phyloP scores from a whole-genome alignment of 1,140 invertebrate species.

The Lasioglossum albipes region DNA sequence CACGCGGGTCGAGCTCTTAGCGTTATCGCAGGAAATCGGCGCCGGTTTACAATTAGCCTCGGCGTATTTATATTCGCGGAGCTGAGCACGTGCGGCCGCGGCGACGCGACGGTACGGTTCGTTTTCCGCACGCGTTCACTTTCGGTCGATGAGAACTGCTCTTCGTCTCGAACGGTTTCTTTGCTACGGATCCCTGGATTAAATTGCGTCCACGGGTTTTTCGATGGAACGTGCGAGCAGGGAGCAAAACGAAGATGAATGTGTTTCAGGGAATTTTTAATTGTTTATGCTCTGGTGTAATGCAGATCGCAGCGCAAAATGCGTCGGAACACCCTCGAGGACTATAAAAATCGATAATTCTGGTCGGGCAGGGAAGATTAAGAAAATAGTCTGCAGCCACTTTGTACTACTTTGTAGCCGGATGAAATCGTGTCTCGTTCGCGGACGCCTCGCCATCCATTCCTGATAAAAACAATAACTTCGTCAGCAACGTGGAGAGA shows the following conservation, averaged over 20 bases:
- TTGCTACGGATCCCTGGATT: too few species aligned
- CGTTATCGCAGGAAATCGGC: conserved; percentile 40
- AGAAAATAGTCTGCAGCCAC: too few species aligned
- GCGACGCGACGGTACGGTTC: neutral
- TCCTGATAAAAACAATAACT: conserved; percentile 6
- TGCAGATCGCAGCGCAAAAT: too few species aligned
- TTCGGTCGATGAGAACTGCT: neutral
- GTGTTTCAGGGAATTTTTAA: neutral
- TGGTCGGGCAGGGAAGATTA: too few species aligned
- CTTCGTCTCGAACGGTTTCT: neutral
- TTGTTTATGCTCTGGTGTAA: too few species aligned
- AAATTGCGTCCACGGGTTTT: too few species aligned
- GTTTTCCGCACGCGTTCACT: neutral
- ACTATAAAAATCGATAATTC: too few species aligned
- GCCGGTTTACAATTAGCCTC: conserved; percentile 25
- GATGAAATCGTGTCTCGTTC: too few species aligned
- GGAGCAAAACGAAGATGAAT: neutral
- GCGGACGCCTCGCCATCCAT: too few species aligned
- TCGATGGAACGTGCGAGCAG: too few species aligned
- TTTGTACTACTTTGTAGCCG: too few species aligned
- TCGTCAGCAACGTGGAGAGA: neutral
- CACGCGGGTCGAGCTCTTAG: conserved; percentile 21
- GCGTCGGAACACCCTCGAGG: too few species aligned
- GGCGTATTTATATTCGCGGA: conserved; percentile 34
- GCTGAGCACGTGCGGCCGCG: neutral